Percentiles rank a stretch among this genome's conserved stretches.
These are phyloP conservation scores for Tolypeutes matacus DNA, from an alignment of 2,797 vertebrate genomes.

Conservation along the genomic window DNA sequence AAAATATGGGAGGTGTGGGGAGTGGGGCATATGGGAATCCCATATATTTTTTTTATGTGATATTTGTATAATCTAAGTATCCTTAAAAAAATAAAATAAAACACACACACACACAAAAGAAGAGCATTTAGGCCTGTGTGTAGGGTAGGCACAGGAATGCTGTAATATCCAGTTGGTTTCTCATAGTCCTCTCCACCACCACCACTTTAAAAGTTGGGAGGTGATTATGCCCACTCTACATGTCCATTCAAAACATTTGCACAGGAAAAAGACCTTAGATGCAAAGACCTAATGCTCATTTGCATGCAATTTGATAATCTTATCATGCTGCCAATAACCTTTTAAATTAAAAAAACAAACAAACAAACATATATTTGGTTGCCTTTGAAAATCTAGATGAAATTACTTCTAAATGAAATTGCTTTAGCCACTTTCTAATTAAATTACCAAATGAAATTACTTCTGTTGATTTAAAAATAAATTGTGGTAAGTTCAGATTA, in stretches of 20 bases:
- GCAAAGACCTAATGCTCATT: neutral
- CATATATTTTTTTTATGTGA: too few relatives aligned
- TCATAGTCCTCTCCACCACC: neutral
- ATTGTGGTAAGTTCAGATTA: constrained; percentile 35
- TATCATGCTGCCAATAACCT: constrained; percentile 68
- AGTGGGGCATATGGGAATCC: too few relatives aligned
- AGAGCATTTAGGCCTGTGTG: neutral
- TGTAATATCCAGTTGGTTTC: neutral
- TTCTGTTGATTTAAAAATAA: constrained; percentile 59
- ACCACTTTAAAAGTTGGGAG: neutral
- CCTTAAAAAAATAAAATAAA: too few relatives aligned
- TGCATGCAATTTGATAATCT: constrained; percentile 13
- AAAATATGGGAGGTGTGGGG: too few relatives aligned
- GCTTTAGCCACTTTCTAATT: constrained; percentile 58
- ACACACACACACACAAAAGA: neutral
- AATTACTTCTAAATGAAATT: constrained; percentile 67
- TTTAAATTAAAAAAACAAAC: constrained; percentile 79
- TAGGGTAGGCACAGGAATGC: neutral
- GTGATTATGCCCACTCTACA: constrained; percentile 45
- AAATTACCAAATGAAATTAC: constrained; percentile 72
- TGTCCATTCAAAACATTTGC: constrained; percentile 71
- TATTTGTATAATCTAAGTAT: too few relatives aligned
- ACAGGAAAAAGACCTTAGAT: constrained; percentile 77
- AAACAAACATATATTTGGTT: constrained; percentile 56
- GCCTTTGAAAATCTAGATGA: constrained; percentile 47